These are phyloP conservation scores for Echiichthys vipera DNA, from an alignment of 2,797 vertebrate genomes.

Conservation along the genomic window DNA sequence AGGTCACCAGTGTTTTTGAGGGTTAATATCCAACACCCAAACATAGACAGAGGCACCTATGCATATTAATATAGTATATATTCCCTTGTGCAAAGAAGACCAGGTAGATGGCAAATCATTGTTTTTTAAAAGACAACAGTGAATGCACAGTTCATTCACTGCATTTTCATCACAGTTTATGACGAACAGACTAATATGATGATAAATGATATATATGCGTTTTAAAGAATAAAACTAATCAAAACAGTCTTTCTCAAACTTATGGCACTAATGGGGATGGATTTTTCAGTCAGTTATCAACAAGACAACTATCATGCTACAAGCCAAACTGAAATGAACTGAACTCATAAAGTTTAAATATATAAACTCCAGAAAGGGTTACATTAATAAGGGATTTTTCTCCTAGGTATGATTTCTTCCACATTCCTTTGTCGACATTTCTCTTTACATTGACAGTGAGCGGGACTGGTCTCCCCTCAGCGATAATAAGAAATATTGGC, in stretches of 20 bases:
- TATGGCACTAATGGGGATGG: neutral
- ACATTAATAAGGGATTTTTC: constrained; percentile 76
- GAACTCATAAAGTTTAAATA: constrained; percentile 51
- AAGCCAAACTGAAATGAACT: constrained; percentile 18
- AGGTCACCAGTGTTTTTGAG: constrained; percentile 77
- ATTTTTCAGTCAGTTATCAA: constrained; percentile 53
- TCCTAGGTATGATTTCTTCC: constrained; percentile 63
- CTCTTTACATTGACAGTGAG: constrained; percentile 69
- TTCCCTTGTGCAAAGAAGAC: constrained; percentile 71
- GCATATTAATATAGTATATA: constrained; percentile 75
- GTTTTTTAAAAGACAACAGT: constrained; percentile 33
- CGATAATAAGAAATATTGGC: constrained; percentile 77
- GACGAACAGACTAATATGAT: constrained; percentile 6
- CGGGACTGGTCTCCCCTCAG: constrained; percentile 66
- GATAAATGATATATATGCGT: too few relatives aligned
- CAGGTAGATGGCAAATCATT: constrained; percentile 49
- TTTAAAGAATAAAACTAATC: constrained; percentile 32
- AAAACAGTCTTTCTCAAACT: constrained; percentile 21
- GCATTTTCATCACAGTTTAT: constrained; percentile 6
- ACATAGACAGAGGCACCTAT: constrained; percentile 72
- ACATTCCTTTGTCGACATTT: constrained; percentile 68
- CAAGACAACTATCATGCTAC: constrained; percentile 26
- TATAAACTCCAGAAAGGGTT: constrained; percentile 56
- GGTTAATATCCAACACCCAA: constrained; percentile 83
- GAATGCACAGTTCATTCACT: constrained; percentile 5